Evolutionary conservation across 2,113 vertebrate species (phyloP).

Genomic region (Microcebus jonahi): DNA sequence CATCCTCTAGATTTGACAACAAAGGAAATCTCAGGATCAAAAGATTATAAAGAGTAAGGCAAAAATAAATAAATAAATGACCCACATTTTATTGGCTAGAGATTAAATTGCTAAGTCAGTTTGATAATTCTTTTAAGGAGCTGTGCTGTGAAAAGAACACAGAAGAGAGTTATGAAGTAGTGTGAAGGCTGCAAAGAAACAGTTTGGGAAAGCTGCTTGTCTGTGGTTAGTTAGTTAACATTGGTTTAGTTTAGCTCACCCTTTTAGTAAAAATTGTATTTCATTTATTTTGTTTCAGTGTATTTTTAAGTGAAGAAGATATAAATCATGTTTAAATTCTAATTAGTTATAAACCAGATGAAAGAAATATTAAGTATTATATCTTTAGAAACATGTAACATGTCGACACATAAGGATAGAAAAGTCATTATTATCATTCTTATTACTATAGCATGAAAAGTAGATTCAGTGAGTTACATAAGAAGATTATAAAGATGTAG

Average conservation of each 20-base stretch:
- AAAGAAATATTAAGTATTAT: neutral
- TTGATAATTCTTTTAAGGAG: neutral
- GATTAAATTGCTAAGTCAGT: neutral
- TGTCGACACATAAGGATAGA: neutral
- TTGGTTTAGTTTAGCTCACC: neutral
- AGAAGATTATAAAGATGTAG: neutral
- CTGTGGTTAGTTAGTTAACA: neutral
- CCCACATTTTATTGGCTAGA: neutral
- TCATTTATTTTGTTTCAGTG: neutral
- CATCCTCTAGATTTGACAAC: neutral
- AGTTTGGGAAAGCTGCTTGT: neutral
- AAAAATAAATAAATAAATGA: too few species aligned
- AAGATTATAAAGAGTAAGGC: neutral
- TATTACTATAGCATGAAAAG: neutral
- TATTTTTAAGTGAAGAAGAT: neutral
- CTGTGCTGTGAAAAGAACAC: neutral
- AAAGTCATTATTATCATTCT: neutral
- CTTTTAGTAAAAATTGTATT: neutral
- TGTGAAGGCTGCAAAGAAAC: neutral
- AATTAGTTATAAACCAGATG: neutral
- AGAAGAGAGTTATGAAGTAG: neutral
- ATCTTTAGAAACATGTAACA: neutral
- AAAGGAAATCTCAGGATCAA: neutral
- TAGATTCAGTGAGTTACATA: neutral
- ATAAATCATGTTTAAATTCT: neutral